phyloP scores from a whole-genome alignment of 1,140 invertebrate genomes.

The Drosophila elegans region DNA sequence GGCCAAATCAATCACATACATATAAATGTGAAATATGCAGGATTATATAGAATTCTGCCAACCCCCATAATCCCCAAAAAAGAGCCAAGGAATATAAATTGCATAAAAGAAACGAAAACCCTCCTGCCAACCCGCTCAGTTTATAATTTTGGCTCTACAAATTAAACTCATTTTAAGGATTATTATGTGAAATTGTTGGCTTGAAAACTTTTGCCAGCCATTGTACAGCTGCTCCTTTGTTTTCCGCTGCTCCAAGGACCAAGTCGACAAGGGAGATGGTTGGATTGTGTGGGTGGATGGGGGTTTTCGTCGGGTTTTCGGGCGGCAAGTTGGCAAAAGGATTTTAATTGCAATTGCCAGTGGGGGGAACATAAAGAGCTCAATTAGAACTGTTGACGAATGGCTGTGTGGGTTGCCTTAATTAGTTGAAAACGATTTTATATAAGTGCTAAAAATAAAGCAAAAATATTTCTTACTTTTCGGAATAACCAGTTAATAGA shows the following conservation, averaged over 20 bases:
- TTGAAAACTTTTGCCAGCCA: slow-evolving; percentile 58
- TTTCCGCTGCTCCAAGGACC: slow-evolving; percentile 11
- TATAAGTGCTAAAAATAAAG: not conserved
- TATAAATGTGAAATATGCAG: slow-evolving; percentile 53
- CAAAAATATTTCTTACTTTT: not conserved
- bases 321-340: slow-evolving; percentile 13
- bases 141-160: slow-evolving; percentile 77
- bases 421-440: slow-evolving; percentile 8
- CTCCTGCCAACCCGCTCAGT: slow-evolving; percentile 11
- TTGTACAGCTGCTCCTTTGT: slow-evolving; percentile 48
- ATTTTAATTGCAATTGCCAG: slow-evolving; percentile 21
- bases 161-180: slow-evolving; percentile 84
- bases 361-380: slow-evolving; percentile 42
- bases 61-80: slow-evolving; percentile 19
- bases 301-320: slow-evolving; percentile 7
- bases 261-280: slow-evolving; percentile 7
- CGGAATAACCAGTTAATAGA: not conserved
- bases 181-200: slow-evolving; percentile 81
- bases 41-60: slow-evolving; percentile 25
- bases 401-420: slow-evolving; percentile 12
- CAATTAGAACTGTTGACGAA: slow-evolving; percentile 54
- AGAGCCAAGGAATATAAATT: slow-evolving; percentile 21
- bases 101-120: slow-evolving; percentile 9
- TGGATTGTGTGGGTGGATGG: slow-evolving; percentile 3
- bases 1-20: slow-evolving; percentile 66